These are phyloP conservation scores for Synanthedon myopaeformis DNA, from an alignment of 2,888 invertebrate genomes.

Conservation along the genomic window DNA sequence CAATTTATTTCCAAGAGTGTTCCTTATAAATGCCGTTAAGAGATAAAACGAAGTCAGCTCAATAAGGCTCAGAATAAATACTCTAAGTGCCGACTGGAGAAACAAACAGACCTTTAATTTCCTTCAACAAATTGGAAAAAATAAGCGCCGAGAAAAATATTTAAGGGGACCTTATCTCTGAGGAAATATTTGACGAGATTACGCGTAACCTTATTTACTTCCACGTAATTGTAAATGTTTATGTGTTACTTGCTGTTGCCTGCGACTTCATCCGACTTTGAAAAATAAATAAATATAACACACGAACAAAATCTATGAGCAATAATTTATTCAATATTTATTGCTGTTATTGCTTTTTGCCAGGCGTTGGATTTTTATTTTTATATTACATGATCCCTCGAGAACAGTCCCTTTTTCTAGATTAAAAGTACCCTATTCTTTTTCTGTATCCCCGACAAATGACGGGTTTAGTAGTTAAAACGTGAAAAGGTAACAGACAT, in stretches of 20 bases:
- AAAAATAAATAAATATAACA: too few species aligned
- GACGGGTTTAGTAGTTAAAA: too few species aligned
- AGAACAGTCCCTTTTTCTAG: too few species aligned
- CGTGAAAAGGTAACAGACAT: too few species aligned
- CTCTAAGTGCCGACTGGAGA: constrained; percentile 27
- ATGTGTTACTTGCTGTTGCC: neutral
- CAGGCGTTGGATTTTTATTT: too few species aligned
- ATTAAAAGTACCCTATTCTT: too few species aligned
- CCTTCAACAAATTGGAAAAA: constrained; percentile 36
- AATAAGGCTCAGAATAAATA: constrained; percentile 37
- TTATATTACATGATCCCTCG: too few species aligned
- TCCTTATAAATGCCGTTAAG: constrained; percentile 23
- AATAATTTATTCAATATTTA: too few species aligned
- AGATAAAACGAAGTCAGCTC: constrained; percentile 13
- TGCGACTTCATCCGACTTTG: neutral
- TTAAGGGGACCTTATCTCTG: neutral
- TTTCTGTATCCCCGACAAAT: too few species aligned
- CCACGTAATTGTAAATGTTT: constrained; percentile 1
- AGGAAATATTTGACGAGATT: neutral
- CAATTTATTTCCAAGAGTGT: constrained; percentile 15
- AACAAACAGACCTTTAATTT: constrained; percentile 38
- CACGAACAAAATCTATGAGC: too few species aligned
- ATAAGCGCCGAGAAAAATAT: constrained; percentile 2
- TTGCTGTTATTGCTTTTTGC: too few species aligned
- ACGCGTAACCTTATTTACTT: constrained; percentile 7